These are phyloP conservation scores for Corythornis madagascariensis DNA, from an alignment of 2,113 vertebrate species.

Conservation along the genomic window DNA sequence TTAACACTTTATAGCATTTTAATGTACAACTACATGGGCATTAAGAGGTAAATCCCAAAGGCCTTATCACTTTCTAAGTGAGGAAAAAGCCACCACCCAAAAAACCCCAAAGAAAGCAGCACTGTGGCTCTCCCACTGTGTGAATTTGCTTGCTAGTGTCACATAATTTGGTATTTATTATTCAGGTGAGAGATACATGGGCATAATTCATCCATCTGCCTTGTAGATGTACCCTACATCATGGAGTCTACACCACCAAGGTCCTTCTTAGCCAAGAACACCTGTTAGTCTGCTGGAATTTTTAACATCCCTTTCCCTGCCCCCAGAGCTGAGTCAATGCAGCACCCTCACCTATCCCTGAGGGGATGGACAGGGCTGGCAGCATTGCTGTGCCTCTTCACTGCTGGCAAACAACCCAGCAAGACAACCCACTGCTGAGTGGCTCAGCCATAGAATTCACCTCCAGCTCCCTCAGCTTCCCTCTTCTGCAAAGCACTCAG, in stretches of 20 bases:
- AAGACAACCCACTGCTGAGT: not conserved
- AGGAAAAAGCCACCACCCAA: not conserved
- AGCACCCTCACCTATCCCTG: accelerated
- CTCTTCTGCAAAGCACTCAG: not conserved
- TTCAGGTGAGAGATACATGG: too few relatives aligned
- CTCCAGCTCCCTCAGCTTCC: not conserved
- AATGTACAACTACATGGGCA: not conserved
- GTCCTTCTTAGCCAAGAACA: not conserved
- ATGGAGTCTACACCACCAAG: accelerated
- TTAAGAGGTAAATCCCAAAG: not conserved
- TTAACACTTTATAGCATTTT: not conserved
- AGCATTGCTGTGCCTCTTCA: too few relatives aligned
- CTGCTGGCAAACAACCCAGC: not conserved
- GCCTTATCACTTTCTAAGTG: not conserved
- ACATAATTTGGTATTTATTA: not conserved
- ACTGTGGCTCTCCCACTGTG: accelerated
- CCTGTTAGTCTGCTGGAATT: not conserved
- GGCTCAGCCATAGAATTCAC: not conserved
- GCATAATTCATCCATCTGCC: not conserved
- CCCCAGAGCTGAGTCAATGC: not conserved
- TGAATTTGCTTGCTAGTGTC: not conserved
- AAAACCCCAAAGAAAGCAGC: not conserved
- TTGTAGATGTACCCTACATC: not conserved
- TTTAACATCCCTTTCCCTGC: not conserved
- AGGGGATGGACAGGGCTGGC: too few relatives aligned